Conservation (phyloP, 2,888 invertebrate genomes). For the Nemapogon koenigi region DNA sequence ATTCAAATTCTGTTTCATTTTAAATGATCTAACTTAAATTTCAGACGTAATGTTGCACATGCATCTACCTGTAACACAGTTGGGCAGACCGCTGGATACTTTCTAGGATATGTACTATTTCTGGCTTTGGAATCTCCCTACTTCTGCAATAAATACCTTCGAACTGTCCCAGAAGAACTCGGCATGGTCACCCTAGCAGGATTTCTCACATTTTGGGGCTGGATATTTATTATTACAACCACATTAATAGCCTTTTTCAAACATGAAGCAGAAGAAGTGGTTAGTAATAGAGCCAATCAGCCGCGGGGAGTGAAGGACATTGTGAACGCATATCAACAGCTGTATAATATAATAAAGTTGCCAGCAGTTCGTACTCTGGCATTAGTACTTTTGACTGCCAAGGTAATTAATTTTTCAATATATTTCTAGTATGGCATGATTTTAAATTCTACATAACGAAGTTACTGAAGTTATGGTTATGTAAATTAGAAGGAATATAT, state of each 20-base stretch:
- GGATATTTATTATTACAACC: conserved; percentile 88
- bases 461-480: too few relatives aligned
- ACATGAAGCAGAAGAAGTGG: conserved; percentile 69
- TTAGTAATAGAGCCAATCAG: conserved; percentile 23
- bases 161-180: conserved; percentile 70
- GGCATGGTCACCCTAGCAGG: conserved; percentile 79
- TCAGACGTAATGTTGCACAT: conserved; percentile 91
- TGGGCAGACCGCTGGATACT: conserved; percentile 97
- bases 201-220: conserved; percentile 95
- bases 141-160: conserved; percentile 93
- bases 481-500: too few relatives aligned
- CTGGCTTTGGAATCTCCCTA: conserved; percentile 94
- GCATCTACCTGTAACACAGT: conserved; percentile 99
- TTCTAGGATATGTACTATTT: conserved; percentile 95
- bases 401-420: too few relatives aligned
- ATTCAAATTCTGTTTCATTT: background rate
- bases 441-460: too few relatives aligned
- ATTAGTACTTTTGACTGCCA: conserved; percentile 85
- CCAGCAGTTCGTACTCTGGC: conserved; percentile 82
- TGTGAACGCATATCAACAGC: conserved; percentile 78
- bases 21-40: conserved; percentile 30
- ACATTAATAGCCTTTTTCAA: conserved; percentile 91
- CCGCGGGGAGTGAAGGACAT: conserved; percentile 43
- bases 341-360: conserved; percentile 83
- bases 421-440: too few relatives aligned